Base-by-base conservation (phyloP, 2,888 invertebrate genomes). In the Allacma fusca region DNA sequence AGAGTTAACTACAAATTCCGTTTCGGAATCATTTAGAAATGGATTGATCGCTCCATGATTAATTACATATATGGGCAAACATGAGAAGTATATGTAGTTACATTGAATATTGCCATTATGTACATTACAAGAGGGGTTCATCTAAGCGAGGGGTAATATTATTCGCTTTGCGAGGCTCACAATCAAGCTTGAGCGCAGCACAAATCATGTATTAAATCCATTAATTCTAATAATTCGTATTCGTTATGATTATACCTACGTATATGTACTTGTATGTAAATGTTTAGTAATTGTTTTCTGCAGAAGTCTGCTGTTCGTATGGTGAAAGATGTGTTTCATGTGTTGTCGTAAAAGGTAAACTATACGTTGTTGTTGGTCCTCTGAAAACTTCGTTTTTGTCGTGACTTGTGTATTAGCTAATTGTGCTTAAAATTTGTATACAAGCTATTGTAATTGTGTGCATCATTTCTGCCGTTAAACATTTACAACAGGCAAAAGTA, bases 171-270 rank as follows among this genome's bases (percentile, higher is more conserved):
- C 70, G 50, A 70, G 40, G 69, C 69, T 69, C 23, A 69, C 50
- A 70, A 70, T 70, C 70, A 70, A 50, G 50, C 70, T 44, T 70
- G 50, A 24, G 70, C 44, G 43, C 70, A 50, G 70, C 70, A 70
- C 70, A 70, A 50, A 50, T 70, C 29, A 40, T 69, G 43, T 43
- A 70, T 24, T 34, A 44, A 70, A 44, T n/a, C 16, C 50, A 26
- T 23, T 70, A 50, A 9, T 26, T 59, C 21, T 26, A 19, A 28
- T 72, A 24, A 23, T n/a, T 23, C 13, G 29, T 26, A 72, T 28
- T n/a, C 24, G 21, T 70, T 23, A 26, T 23, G 12, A 50, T 50
- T 44, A 2, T 19, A 67, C 40, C 1, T 21, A 40, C 16, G 9
- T 40, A 21, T 40, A 19, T 68, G 13, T 29, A 40, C 1, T 13